Conservation (phyloP, 2,797 vertebrate genomes). For the Amblyraja radiata region DNA sequence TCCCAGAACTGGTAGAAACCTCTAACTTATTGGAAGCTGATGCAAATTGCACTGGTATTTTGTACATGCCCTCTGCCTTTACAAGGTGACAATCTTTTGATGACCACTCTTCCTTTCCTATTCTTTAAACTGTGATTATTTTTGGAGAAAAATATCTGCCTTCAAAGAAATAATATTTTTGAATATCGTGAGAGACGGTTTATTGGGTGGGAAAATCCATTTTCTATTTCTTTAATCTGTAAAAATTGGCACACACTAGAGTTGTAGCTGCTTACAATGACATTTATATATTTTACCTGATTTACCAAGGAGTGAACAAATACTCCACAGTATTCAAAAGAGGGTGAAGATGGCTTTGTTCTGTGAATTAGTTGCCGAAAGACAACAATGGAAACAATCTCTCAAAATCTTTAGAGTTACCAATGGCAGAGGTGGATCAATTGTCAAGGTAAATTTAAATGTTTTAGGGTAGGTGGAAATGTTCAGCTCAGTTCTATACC, state of each 20-base stretch:
- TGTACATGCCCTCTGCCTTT: background rate
- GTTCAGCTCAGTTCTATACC: background rate
- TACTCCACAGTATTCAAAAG: background rate
- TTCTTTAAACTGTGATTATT: background rate
- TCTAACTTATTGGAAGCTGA: background rate
- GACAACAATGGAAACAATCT: background rate
- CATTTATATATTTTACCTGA: background rate
- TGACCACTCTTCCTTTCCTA: background rate
- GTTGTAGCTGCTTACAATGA: background rate
- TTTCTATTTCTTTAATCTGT: background rate
- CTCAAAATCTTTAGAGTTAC: background rate
- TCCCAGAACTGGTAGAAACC: background rate
- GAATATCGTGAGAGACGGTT: background rate
- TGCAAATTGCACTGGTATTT: background rate
- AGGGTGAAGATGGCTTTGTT: background rate
- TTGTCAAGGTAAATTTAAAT: background rate
- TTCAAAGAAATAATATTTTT: background rate
- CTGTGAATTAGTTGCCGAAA: background rate
- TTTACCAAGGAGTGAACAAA: background rate
- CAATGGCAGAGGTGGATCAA: background rate
- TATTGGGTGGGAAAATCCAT: background rate
- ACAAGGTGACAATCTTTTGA: background rate
- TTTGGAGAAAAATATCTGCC: background rate
- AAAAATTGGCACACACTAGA: background rate
- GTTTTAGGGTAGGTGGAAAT: background rate